Evolutionary conservation across 2,888 invertebrate species (phyloP), one percentile per base, ranked within the genome.

Genomic region (Caenorhabditis plicata): DNA sequence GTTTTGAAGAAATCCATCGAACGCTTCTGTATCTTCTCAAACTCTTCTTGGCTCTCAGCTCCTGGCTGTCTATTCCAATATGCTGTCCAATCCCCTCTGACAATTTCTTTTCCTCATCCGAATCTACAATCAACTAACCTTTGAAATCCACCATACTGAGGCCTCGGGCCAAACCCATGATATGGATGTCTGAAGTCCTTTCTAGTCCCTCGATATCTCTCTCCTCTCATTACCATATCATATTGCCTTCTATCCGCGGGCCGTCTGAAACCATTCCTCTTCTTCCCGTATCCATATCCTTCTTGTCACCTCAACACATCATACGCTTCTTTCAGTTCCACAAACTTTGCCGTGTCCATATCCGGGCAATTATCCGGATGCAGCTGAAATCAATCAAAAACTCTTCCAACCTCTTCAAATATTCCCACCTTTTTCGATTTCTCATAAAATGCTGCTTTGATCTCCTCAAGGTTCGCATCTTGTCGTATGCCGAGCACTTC

Each of bases 241-340:
- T 63, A 63, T 1, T 41, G 38, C 11, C 52, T 43, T 26, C 76
- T 61, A 46, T 76, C 77, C 0, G 71, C 71, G 8, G 76, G 76
- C 20, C 72, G 44, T 39, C 75, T 58, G 44, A 19, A 56, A 42
- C 4, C n/a, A 17, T 8, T 5, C 5, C 7, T 2, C 31, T 8
- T 15, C 3, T 11, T 17, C 17, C 15, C 17, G 7, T 35, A 13
- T 35, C 11, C 15, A 7, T 15, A 15, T 11, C 5, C 8, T 35
- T 9, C 15, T 35, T 35, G 7, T 35, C n/a, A 58, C 60, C 60
- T 51, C 46, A 67, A 53, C 20, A 68, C 51, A 49, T 73, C 75
- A 53, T 75, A 75, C 1, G 75, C 74, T 15, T 50, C 55, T 56
- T 77, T 77, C 35, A 77, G 50, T 40, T 77, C 75, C 8, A 74